Conservation (phyloP, 2,888 invertebrate genomes). For the Ochlodes sylvanus region DNA sequence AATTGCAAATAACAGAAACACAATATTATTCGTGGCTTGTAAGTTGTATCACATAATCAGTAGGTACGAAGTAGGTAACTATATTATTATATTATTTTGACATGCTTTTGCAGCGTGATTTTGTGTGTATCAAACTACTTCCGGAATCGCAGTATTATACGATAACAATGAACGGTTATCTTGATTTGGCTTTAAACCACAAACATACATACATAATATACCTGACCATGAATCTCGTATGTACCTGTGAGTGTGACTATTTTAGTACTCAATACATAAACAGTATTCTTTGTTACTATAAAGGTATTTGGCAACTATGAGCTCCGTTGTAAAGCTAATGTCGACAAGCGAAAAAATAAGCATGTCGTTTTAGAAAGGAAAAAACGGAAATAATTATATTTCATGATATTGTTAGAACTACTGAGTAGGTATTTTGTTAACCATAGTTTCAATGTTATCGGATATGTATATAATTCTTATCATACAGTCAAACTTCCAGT, state of each 20-base stretch:
- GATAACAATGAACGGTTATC: conserved; percentile 1
- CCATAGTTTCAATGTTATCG: too few relatives aligned
- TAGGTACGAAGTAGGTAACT: too few relatives aligned
- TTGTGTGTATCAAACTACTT: neutral
- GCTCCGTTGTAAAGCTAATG: conserved; percentile 6
- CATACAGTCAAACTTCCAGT: too few relatives aligned
- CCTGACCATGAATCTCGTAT: neutral
- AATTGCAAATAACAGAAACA: conserved; percentile 4
- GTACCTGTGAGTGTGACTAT: neutral
- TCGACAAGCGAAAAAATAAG: conserved; percentile 4
- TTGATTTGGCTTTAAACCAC: conserved; percentile 2
- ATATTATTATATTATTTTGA: neutral
- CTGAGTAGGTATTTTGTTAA: neutral
- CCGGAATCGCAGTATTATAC: neutral
- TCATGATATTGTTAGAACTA: neutral
- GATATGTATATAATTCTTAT: too few relatives aligned
- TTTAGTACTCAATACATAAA: conserved; percentile 7
- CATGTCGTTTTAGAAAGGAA: neutral
- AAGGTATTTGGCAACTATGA: conserved; percentile 2
- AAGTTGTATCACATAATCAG: neutral
- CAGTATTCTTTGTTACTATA: neutral
- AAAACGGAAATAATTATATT: neutral
- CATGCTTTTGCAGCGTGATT: conserved; percentile 2
- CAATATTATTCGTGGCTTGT: neutral
- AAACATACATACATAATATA: neutral